Base-by-base conservation (phyloP, 2,113 vertebrate species). In the Glareola pratincola region DNA sequence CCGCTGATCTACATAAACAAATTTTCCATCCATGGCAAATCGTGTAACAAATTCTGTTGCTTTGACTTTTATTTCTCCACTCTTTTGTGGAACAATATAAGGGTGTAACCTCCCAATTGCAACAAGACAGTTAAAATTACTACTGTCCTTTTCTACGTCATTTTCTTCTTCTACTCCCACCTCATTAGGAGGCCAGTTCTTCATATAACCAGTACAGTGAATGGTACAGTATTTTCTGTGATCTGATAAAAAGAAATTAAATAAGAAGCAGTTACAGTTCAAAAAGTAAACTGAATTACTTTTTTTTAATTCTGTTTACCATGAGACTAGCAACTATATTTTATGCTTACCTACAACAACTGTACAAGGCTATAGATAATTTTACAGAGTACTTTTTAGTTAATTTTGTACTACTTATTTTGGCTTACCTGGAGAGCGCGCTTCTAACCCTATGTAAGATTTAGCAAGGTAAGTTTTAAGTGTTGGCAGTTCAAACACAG, bases 1-100 rank as follows among this genome's bases (percentile, higher is more conserved):
- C 99, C 99, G 98, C 96, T 99, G 99, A 98, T 99, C 99, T 77
- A 99, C 99, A 96, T 99, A 99, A 96, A 99, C 99, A 98, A 99
- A 99, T 96, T 99, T 99, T 54, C 99, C 99, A 91, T 99, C 99
- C 98, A 99, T 98, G 96, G 99, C 98, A 85, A 98, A 99, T 69
- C 99, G 98, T 9, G 98, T 99, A 94, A 99, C 96, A 95, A 99
- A 99, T 96, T 99, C 99, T 16, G 98, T 98, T 84, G 99, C 98
- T 97, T 99, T 99, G 81, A 99, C 98, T 92, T 97, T 95, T 79
- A 99, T 97, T 67, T 99, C 99, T 79, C 98, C 98, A 43, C 98
- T 98, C 81, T 98, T 97, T 94, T 98, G 99, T 14, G 98, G 98
- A 78, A 98, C 84, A 22, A 97, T 92, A 36, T 98, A 98, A 85